Base-by-base conservation (phyloP, 2,113 vertebrate species). In the Rhadina sibilatrix region DNA sequence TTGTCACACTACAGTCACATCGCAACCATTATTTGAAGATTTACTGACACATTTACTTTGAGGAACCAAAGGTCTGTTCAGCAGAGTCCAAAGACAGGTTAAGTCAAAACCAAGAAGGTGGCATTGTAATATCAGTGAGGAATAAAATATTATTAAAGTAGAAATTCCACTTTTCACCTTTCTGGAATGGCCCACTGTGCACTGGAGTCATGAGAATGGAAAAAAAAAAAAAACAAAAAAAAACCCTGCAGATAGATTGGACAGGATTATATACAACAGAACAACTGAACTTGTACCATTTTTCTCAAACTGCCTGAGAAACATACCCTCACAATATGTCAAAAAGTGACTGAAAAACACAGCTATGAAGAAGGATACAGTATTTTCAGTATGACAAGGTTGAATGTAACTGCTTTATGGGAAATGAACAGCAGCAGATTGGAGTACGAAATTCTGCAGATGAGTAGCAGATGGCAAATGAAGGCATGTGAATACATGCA, bases 381-480 rank as follows among this genome's bases (percentile, higher is more conserved):
- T 63, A 65, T 83, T 93, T 92, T 81, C 46, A 19, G 37, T 53
- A 68, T 30, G 70, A 56, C 42, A 66, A 89, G 66, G 42, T 27
- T 86, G 85, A 92, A 42, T 68, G 33, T 47, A 90, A 38, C 76
- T 66, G 59, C 76, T 94, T 81, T 74, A 60, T 82, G 44, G 69
- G 60, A 93, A 54, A 71, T 74, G 68, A 97, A 70, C 54, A 75
- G 76, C 80, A 81, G 59, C 93, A 95, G 89, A 93, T 9, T 93
- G 93, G 87, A 94, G 80, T 38, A 83, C 2, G 14, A 77, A 92
- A 84, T 83, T 83, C 91, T 68, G 83, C 79, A 74, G 93, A 97
- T 90, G 60, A 83, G 89, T 83, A 96, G 89, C 96, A 97, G 89
- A 97, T 95, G 96, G 95, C 83, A 90, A 90, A 92, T 94, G 91